phyloP scores from a whole-genome alignment of 2,888 invertebrate genomes.

The Amaurobius ferox region DNA sequence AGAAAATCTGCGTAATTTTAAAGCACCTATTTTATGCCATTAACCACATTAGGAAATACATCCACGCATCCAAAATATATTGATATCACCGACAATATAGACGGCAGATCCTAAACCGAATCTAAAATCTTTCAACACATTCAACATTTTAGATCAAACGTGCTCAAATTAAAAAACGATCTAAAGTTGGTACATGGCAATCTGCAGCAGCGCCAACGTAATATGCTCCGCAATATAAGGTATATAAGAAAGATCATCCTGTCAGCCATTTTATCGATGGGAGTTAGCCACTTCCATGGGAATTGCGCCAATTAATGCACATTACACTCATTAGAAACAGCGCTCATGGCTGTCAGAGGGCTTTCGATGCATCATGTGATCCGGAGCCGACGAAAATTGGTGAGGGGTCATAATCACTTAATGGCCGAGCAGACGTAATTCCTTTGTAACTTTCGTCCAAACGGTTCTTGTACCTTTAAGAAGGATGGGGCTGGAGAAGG shows the following conservation, averaged over 20 bases:
- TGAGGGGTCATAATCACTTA: constrained; percentile 49
- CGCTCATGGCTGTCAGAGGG: constrained; percentile 41
- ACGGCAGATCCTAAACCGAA: too few relatives aligned
- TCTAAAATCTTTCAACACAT: too few relatives aligned
- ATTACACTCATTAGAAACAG: constrained; percentile 60
- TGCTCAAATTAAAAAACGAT: constrained; percentile 7
- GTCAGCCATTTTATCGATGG: background rate
- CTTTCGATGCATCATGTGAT: constrained; percentile 28
- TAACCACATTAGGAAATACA: too few relatives aligned
- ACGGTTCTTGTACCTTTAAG: background rate
- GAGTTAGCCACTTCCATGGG: background rate
- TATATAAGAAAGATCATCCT: background rate
- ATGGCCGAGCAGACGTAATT: constrained; percentile 29
- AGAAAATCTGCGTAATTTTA: too few relatives aligned
- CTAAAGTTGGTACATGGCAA: background rate
- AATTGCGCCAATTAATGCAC: constrained; percentile 56
- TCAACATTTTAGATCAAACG: background rate
- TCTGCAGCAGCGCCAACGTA: background rate
- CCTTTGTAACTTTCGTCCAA: constrained; percentile 12
- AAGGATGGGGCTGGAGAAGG: constrained; percentile 23
- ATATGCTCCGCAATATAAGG: background rate
- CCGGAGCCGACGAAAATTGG: background rate
- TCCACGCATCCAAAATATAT: too few relatives aligned
- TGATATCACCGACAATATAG: too few relatives aligned
- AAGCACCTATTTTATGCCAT: too few relatives aligned